A percentile compares a stretch with the other conserved stretches of the same genome.
phyloP scores from a whole-genome alignment of 2,888 invertebrate genomes.

The Thereva unica region DNA sequence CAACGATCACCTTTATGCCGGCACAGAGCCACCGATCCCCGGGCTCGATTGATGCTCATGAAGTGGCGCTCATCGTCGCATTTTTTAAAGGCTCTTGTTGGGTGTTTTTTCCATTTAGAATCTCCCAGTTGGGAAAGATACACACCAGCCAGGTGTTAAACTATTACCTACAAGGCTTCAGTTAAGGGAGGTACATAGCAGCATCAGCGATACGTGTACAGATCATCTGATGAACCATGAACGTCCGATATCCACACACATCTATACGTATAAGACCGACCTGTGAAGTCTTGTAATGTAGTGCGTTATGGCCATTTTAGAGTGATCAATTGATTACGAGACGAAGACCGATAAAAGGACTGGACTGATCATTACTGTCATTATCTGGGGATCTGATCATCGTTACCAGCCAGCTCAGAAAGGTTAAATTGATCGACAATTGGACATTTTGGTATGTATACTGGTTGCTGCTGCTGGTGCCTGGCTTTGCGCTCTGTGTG shows the following conservation, averaged over 20 bases:
- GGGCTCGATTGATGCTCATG: constrained; percentile 26
- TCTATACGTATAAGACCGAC: not conserved
- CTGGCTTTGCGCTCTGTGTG: constrained; percentile 15
- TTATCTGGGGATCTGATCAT: constrained; percentile 21
- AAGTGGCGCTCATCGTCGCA: constrained; percentile 26
- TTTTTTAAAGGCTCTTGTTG: constrained; percentile 14
- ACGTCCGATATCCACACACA: not conserved
- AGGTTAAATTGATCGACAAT: constrained; percentile 13
- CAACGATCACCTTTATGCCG: constrained; percentile 13
- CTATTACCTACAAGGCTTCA: constrained; percentile 19
- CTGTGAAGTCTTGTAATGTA: not conserved
- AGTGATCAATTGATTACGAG: constrained; percentile 31
- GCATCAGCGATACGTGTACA: not conserved
- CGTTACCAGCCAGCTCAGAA: not conserved
- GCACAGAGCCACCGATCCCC: not conserved
- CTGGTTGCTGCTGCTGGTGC: not conserved
- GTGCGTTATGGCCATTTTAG: constrained; percentile 1
- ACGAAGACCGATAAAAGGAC: constrained; percentile 21
- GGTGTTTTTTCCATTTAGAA: constrained; percentile 20
- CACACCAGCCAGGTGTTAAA: constrained; percentile 31
- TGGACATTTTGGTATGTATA: constrained; percentile 31
- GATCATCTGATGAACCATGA: constrained; percentile 1
- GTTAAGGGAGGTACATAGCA: not conserved
- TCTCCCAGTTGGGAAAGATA: constrained; percentile 35
- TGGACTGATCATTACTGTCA: constrained; percentile 32